Evolutionary conservation across 2,113 vertebrate genomes (phyloP), one percentile per base, ranked within the genome.

Genomic region (Pitta sordida): DNA sequence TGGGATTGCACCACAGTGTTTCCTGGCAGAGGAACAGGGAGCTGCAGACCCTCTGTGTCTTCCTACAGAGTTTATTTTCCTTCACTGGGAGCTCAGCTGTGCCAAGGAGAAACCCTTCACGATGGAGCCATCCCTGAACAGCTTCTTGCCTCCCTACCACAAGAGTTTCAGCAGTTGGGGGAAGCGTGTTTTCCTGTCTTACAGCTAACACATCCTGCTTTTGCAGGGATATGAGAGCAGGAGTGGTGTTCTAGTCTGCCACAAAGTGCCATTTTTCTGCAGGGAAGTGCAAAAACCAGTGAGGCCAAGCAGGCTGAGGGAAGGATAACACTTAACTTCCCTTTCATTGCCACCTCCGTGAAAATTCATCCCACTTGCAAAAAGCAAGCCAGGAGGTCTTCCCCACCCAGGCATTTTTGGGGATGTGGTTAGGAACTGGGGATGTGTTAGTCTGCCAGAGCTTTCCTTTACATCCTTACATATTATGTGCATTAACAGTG

Each of bases 301-400:
- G 49, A 48, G 73, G 68, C 60, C 41, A 49, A 78, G 92, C 63
- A 74, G 0, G 0, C 79, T 0, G 3, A 75, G 58, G 70, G 83
- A 77, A 51, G 46, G 23, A 3, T 24, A 51, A 27, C 67, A 23
- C 80, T 46, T 26, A 12, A 63, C 67, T 79, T 93, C n/a, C 62
- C 34, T 83, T 73, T 30, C 53, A 21, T 32, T 75, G 36, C 32
- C 90, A 87, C 86, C 69, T 94, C 52, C 36, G 9, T 48, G 44
- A 86, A 84, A 75, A 81, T 23, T 67, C 75, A 56, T 60, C 64
- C 86, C 48, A 17, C 68, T 67, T 74, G 73, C 69, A 29, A 30
- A 68, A 88, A 90, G 49, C 91, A 60, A 78, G 69, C 78, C 83
- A 53, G 81, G 80, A 82, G 91, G 32, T 64, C 67, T 79, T 94